A percentile compares a stretch with the other conserved stretches of the same genome.
Evolutionary conservation across 92 coral and sea anemone genomes (phyloP).

Genomic region (Galaxea fascicularis): DNA sequence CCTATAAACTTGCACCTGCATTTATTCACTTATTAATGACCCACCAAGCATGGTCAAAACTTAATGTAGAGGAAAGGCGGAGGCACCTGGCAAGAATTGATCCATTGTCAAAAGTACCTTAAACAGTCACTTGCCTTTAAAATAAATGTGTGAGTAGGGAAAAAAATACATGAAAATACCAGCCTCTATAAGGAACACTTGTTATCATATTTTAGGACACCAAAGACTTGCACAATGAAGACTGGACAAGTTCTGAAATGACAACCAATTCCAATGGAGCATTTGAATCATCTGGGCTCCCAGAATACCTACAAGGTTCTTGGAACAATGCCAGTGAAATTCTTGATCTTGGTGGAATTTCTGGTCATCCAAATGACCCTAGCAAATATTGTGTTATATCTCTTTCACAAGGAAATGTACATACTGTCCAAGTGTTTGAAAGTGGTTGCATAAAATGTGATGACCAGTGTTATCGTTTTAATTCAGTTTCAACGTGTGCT

Average conservation of each 20-base stretch:
- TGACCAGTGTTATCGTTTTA: neutral
- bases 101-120: neutral
- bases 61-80: slow-evolving; percentile 18
- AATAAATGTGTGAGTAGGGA: slow-evolving; percentile 5
- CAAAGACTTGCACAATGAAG: neutral
- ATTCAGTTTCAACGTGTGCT: neutral
- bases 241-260: neutral
- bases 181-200: slow-evolving; percentile 7
- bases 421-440: slow-evolving; percentile 36
- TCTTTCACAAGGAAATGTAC: slow-evolving; percentile 26
- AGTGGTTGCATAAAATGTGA: neutral
- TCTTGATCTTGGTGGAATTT: slow-evolving; percentile 44
- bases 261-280: neutral
- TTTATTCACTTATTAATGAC: slow-evolving; percentile 16
- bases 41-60: slow-evolving; percentile 12
- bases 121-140: neutral
- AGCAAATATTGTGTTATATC: slow-evolving; percentile 29
- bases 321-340: slow-evolving; percentile 47
- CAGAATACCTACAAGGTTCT: slow-evolving; percentile 32
- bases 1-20: slow-evolving; percentile 30
- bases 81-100: neutral
- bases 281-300: slow-evolving; percentile 41
- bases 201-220: neutral
- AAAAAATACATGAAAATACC: neutral
- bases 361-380: slow-evolving; percentile 33